Conservation (phyloP, 2,888 invertebrate genomes). For the Brenthis ino region DNA sequence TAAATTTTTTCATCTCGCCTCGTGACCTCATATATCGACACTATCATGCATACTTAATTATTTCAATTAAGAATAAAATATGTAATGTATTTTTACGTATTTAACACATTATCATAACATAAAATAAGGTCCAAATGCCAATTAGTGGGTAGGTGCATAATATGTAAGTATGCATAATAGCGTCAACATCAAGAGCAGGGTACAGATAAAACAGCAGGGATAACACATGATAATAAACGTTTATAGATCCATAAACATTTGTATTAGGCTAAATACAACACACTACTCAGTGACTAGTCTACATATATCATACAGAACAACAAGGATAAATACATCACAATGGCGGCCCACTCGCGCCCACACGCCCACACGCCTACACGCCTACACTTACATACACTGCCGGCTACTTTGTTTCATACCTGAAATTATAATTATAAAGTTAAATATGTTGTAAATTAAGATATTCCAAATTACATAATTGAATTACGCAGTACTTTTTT, state of each 20-base stretch:
- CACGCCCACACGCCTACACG: conserved; percentile 33
- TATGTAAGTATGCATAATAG: background rate
- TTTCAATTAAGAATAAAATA: background rate
- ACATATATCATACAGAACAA: conserved; percentile 69
- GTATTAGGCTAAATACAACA: conserved; percentile 77
- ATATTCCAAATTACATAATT: no score
- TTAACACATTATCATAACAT: no score
- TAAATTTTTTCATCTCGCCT: conserved; percentile 5
- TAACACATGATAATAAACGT: conserved; percentile 67
- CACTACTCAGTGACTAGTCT: conserved; percentile 81
- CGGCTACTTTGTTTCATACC: conserved; percentile 1
- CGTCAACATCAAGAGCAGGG: conserved; percentile 57
- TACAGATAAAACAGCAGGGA: conserved; percentile 57
- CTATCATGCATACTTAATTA: conserved; percentile 9
- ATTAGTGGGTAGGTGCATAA: no score
- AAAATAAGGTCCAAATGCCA: no score
- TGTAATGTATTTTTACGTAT: background rate
- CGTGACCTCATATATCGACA: conserved; percentile 4
- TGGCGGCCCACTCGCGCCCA: conserved; percentile 34
- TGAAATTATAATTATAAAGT: background rate
- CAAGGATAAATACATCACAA: conserved; percentile 74
- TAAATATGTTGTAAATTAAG: no score
- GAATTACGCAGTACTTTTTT: no score
- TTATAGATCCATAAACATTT: conserved; percentile 76
- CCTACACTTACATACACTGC: background rate